Evolutionary conservation across 2,797 vertebrate genomes (phyloP), one percentile per base, ranked within the genome.

Genomic region (Siniperca scherzeri): DNA sequence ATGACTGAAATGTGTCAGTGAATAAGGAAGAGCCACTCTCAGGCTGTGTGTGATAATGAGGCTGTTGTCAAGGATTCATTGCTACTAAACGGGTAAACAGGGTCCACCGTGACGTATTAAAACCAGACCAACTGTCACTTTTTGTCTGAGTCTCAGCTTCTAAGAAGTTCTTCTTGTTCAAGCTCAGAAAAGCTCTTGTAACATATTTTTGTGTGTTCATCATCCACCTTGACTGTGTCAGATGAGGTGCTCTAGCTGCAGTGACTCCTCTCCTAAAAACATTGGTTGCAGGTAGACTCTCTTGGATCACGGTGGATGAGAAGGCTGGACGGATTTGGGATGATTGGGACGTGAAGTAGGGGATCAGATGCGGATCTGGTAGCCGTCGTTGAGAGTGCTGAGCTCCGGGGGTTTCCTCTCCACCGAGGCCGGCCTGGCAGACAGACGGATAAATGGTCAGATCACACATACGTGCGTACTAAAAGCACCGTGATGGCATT

Each of bases 311-410:
- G 60, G 16, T 3, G 80, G 57, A 19, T 0, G 48, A 57, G 46
- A 27, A 12, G 57, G 38, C 5, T 25, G 59, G 55, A 60, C 21
- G 56, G 66, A 78, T 60, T 9, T 25, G 21, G 46, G 61, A 25
- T 1, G 55, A 25, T 19, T 8, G 36, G 22, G 50, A n/a, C 71
- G 50, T 14, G 64, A 38, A 33, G 25, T 1, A 2, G 53, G 22
- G 5, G 71, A 62, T 96, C 95, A 99, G 93, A 99, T 99, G 73
- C 98, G 97, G 87, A 99, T 98, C 92, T 99, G 98, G 92, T 99
- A 99, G 80, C 97, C 97, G 69, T 99, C 98, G 1, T 85, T 98
- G 87, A 99, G 95, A 0, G 96, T 96, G 82, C 97, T 96, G 91
- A 99, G 97, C 70, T 98, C 97, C 0, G 96, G 90, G 65, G 93